Conservation (phyloP, 2,113 vertebrate species). For the Ciconia maguari region DNA sequence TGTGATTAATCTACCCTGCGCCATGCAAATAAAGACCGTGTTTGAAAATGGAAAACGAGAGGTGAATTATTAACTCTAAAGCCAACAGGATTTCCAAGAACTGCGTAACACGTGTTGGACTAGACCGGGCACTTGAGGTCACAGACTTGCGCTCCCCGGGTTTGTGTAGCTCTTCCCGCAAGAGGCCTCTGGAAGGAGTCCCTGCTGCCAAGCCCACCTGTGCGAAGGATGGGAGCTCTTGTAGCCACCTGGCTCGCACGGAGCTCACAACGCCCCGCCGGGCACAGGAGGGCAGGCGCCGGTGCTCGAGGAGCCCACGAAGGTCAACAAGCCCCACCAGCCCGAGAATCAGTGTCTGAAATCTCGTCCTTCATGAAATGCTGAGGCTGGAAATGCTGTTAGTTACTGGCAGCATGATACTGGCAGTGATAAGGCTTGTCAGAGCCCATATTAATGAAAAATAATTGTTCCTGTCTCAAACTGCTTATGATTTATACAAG, state of each 20-base stretch:
- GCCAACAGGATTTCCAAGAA: background rate
- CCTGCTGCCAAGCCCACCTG: rapidly evolving
- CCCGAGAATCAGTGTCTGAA: rapidly evolving
- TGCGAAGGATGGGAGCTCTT: rapidly evolving
- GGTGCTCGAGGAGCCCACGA: rapidly evolving
- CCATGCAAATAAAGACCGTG: background rate
- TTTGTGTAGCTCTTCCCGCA: rapidly evolving
- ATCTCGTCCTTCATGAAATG: rapidly evolving
- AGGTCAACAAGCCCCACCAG: rapidly evolving
- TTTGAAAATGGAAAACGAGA: background rate
- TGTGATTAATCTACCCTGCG: background rate
- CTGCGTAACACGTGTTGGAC: rapidly evolving
- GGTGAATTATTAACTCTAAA: constrained; percentile 44
- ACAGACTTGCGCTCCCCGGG: rapidly evolving
- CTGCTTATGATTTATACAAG: background rate
- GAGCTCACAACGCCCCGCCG: rapidly evolving
- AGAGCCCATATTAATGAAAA: background rate
- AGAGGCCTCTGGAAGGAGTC: background rate
- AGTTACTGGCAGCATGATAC: background rate
- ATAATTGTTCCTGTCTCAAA: background rate
- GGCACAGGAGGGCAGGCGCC: rapidly evolving
- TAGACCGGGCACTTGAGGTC: background rate
- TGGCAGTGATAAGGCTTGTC: background rate
- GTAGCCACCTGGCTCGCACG: rapidly evolving
- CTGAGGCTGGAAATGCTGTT: background rate